phyloP scores from a whole-genome alignment of 2,113 vertebrate species.

The Serilophus lunatus region DNA sequence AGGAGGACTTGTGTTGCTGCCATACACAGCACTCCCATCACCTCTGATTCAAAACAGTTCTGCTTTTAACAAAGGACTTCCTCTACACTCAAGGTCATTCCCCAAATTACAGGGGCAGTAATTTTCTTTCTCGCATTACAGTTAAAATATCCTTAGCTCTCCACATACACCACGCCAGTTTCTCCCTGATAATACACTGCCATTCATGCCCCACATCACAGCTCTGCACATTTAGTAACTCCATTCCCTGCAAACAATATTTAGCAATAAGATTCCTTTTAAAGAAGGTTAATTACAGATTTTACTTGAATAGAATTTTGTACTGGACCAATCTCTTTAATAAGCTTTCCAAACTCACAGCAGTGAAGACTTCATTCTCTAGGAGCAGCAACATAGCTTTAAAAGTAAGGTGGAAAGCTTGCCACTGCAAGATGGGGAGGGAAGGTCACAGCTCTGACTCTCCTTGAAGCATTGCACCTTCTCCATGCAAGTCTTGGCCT shows the following conservation, averaged over 20 bases:
- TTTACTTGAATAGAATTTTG: background rate
- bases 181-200: background rate
- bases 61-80: background rate
- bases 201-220: background rate
- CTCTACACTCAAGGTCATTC: background rate
- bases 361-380: background rate
- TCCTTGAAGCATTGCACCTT: background rate
- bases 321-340: background rate
- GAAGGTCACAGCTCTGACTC: background rate
- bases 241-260: background rate
- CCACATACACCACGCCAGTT: fast-evolving
- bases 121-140: background rate
- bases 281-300: constrained; percentile 18
- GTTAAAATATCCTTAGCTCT: background rate
- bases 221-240: background rate
- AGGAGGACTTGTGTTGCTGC: background rate
- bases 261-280: background rate
- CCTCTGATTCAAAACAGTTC: background rate
- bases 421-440: background rate
- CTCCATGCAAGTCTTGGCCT: background rate
- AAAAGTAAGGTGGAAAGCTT: background rate
- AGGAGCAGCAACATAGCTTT: background rate
- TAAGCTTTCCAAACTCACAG: background rate
- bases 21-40: background rate
- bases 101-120: background rate